Percentiles rank a stretch among this genome's conserved stretches.
Evolutionary conservation across 2,113 vertebrate genomes (phyloP).

Genomic region (Pachyramphus minor): DNA sequence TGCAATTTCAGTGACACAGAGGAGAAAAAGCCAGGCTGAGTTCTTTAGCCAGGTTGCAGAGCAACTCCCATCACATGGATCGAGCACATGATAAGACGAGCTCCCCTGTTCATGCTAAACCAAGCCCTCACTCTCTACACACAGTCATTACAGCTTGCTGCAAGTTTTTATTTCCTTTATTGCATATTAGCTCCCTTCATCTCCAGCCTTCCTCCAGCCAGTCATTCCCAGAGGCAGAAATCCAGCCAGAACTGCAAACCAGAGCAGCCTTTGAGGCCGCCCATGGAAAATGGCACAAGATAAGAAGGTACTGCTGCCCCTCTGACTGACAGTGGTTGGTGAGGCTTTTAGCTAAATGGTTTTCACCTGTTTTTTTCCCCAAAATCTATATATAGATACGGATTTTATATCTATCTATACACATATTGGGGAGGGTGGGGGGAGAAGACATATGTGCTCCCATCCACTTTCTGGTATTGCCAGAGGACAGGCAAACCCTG

Average conservation of each 20-base stretch:
- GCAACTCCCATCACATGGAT: background rate
- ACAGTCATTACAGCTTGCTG: background rate
- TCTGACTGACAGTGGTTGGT: background rate
- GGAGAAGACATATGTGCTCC: background rate
- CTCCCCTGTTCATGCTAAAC: accelerated
- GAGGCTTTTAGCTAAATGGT: background rate
- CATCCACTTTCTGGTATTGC: background rate
- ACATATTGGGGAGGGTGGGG: background rate
- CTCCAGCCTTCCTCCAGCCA: background rate
- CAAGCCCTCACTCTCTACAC: background rate
- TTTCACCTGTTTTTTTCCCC: background rate
- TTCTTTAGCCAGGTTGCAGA: background rate
- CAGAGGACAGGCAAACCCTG: background rate
- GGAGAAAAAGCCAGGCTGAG: background rate
- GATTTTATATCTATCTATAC: too few species aligned
- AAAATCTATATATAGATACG: background rate
- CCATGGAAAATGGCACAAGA: accelerated
- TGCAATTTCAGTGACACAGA: background rate
- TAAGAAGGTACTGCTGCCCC: background rate
- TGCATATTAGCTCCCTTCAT: background rate
- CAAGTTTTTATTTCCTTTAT: background rate
- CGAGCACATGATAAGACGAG: accelerated
- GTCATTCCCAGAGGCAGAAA: background rate
- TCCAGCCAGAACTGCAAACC: background rate
- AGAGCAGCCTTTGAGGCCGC: background rate